Evolutionary conservation across 2,888 invertebrate species (phyloP).

Genomic region (Herminia tarsipennalis): DNA sequence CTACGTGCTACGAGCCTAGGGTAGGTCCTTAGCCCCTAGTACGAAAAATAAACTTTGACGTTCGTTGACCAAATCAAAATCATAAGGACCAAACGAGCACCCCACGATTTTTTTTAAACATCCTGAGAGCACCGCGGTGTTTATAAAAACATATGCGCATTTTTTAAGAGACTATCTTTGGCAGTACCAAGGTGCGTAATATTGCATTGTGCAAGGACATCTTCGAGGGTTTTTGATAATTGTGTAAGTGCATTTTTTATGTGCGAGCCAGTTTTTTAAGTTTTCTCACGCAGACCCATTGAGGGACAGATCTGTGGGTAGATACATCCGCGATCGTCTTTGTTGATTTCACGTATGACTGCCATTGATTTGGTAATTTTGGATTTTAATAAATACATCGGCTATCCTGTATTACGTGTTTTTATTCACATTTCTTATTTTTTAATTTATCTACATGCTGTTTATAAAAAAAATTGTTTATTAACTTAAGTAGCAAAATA

Average conservation of each 20-base stretch:
- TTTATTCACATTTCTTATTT: too few relatives aligned
- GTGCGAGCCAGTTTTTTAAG: constrained; percentile 81
- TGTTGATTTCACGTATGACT: constrained; percentile 65
- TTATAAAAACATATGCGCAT: constrained; percentile 85
- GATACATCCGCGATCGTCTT: constrained; percentile 75
- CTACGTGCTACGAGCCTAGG: too few relatives aligned
- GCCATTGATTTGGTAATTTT: constrained; percentile 60
- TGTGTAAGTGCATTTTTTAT: constrained; percentile 76
- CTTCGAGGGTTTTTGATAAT: constrained; percentile 78
- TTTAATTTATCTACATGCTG: too few relatives aligned
- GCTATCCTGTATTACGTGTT: constrained; percentile 19
- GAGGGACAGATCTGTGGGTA: constrained; percentile 81
- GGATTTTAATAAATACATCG: constrained; percentile 24
- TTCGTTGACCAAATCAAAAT: constrained; percentile 42
- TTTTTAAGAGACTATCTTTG: constrained; percentile 78
- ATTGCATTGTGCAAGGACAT: constrained; percentile 76
- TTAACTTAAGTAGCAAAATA: too few relatives aligned
- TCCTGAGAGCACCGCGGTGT: constrained; percentile 65
- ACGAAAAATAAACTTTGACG: constrained; percentile 51
- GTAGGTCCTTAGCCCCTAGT: too few relatives aligned
- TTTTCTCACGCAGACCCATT: constrained; percentile 82
- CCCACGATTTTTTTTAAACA: constrained; percentile 67
- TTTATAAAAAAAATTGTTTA: too few relatives aligned
- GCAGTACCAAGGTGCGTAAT: constrained; percentile 73
- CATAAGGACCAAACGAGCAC: constrained; percentile 41